Percentiles rank a stretch among this genome's conserved stretches.
These are phyloP conservation scores for Lucilia cuprina DNA, from an alignment of 1,140 invertebrate species.

Conservation along the genomic window DNA sequence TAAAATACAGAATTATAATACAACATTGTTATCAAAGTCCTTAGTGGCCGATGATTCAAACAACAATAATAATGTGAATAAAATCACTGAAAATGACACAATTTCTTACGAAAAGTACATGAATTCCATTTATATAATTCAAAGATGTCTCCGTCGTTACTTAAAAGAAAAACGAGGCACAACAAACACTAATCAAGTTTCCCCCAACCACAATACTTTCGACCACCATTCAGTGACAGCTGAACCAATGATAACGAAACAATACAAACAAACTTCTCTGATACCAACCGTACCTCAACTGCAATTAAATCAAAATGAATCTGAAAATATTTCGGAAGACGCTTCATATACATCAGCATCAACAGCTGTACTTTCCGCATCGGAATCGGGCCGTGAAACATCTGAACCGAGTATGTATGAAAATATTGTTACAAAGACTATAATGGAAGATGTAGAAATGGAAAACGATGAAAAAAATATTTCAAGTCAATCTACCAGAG, in stretches of 20 bases:
- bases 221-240: background rate
- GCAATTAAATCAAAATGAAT: conserved; percentile 37
- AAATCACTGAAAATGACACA: background rate
- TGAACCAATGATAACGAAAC: conserved; percentile 35
- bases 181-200: conserved; percentile 24
- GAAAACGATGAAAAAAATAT: conserved; percentile 22
- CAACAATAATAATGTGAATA: background rate
- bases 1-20: background rate
- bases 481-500: background rate
- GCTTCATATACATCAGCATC: conserved; percentile 56
- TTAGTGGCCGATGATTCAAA: background rate
- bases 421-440: background rate
- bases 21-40: background rate
- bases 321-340: conserved; percentile 51
- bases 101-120: conserved; percentile 36
- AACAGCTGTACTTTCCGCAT: conserved; percentile 50
- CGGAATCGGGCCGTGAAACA: conserved; percentile 45
- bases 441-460: conserved; percentile 2
- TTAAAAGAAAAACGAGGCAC: background rate
- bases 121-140: conserved; percentile 47
- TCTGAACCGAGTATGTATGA: background rate
- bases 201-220: background rate
- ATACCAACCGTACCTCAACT: conserved; percentile 32
- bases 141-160: conserved; percentile 39
- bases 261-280: background rate